Evolutionary conservation across 2,113 vertebrate genomes (phyloP), one percentile per base, ranked within the genome.

Genomic region (Bothrops jararaca): DNA sequence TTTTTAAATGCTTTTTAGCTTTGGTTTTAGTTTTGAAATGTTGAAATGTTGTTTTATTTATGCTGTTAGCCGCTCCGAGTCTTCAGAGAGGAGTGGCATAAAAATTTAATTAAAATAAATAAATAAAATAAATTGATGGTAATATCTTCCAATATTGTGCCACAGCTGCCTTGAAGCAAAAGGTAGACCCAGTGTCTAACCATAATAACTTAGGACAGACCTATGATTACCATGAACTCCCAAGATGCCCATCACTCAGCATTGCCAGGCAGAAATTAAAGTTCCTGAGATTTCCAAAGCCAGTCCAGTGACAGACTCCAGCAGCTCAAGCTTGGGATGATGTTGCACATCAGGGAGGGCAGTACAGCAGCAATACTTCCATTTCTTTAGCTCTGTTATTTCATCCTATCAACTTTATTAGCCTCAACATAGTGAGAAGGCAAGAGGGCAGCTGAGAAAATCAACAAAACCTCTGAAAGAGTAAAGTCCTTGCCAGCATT

Each of bases 401-500:
- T 22, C 74, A 56, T 53, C 64, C 11, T 80, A 18, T 18, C 45
- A 42, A 34, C 39, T 24, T 90, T 52, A 86, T 64, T 60, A 90
- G 86, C 90, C 45, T 11, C 88, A 87, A 85, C 26, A 89, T 86
- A 48, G 89, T 45, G 90, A 89, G 91, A 56, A 85, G 89, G 92
- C 85, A n/a, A 64, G 95, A 93, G 90, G 88, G 1, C 0, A 56
- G 90, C n/a, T 45, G 9, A 92, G 94, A 95, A 91, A 85, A 93
- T 89, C 93, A 91, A 86, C 89, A 89, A 89, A 2, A 15, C 10
- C 50, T 53, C 29, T 80, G 85, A 92, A 87, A 88, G 91, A 93
- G 85, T 93, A 94, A 87, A 89, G 13, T 34, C 42, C 22, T 0
- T 93, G 95, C 94, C 95, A 15, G 90, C 86, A 88, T 91, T 95